These are phyloP conservation scores for Reticulitermes lucifugus DNA, from an alignment of 2,888 invertebrate species.

Conservation along the genomic window DNA sequence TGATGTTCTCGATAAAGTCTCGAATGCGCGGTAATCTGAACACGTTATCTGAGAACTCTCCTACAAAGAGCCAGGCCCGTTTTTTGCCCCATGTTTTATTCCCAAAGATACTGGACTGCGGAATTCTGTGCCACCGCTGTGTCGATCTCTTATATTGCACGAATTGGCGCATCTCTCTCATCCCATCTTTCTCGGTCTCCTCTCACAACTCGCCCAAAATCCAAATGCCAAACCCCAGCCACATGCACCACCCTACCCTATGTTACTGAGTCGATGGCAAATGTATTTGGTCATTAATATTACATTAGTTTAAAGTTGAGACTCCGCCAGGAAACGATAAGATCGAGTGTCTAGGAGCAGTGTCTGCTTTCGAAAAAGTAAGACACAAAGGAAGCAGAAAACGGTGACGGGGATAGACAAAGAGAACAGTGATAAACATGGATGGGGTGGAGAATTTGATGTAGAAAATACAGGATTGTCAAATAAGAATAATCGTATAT, in stretches of 20 bases:
- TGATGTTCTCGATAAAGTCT: too few species aligned
- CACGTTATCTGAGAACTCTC: too few species aligned
- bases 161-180: conserved; percentile 27
- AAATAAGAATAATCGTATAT: not conserved
- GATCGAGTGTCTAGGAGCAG: conserved; percentile 55
- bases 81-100: not conserved
- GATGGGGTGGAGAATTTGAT: not conserved
- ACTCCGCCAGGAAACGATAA: conserved; percentile 55
- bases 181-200: not conserved
- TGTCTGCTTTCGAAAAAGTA: not conserved
- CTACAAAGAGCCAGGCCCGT: too few species aligned
- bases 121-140: not conserved
- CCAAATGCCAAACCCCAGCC: not conserved
- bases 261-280: conserved; percentile 47
- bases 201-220: not conserved
- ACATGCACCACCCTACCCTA: not conserved
- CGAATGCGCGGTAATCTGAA: too few species aligned
- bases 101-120: not conserved
- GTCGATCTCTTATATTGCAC: not conserved
- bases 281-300: conserved; percentile 58
- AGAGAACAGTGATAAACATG: conserved; percentile 18
- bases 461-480: not conserved
- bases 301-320: conserved; percentile 56
- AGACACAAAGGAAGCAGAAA: not conserved
- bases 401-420: not conserved